phyloP scores from a whole-genome alignment of 2,113 vertebrate species.

The Eulacestoma nigropectus region DNA sequence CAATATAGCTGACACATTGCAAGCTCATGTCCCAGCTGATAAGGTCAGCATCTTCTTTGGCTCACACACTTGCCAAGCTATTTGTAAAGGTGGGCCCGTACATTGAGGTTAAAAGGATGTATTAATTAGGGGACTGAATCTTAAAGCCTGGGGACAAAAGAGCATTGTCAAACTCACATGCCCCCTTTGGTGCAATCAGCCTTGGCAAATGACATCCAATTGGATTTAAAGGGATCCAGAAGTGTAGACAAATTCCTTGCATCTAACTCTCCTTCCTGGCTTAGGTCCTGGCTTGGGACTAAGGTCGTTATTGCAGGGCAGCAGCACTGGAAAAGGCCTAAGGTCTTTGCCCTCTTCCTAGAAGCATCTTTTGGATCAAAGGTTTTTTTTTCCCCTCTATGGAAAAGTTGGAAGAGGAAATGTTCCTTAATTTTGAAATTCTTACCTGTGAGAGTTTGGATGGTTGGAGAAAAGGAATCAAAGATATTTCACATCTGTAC shows the following conservation, averaged over 20 bases:
- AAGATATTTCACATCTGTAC: background rate
- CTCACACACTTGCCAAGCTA: conserved; percentile 7
- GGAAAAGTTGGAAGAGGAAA: background rate
- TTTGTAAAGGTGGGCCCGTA: background rate
- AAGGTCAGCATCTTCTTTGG: conserved; percentile 23
- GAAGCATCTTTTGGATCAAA: background rate
- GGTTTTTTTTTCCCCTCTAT: rapidly evolving
- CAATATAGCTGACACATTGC: background rate
- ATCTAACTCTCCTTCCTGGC: background rate
- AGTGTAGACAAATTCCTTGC: background rate
- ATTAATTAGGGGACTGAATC: background rate
- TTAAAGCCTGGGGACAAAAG: background rate
- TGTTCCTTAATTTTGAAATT: background rate
- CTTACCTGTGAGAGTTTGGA: background rate
- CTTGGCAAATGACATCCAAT: background rate
- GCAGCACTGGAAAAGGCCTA: background rate
- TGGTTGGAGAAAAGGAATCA: background rate
- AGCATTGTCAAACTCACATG: background rate
- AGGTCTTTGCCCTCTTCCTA: background rate
- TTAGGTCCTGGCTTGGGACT: background rate
- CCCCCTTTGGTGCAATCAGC: background rate
- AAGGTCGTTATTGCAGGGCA: background rate
- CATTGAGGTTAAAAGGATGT: background rate
- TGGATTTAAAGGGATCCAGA: background rate
- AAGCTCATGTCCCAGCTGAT: background rate